These are phyloP conservation scores for Sphaerophoria taeniata DNA, from an alignment of 2,888 invertebrate genomes.

Conservation along the genomic window DNA sequence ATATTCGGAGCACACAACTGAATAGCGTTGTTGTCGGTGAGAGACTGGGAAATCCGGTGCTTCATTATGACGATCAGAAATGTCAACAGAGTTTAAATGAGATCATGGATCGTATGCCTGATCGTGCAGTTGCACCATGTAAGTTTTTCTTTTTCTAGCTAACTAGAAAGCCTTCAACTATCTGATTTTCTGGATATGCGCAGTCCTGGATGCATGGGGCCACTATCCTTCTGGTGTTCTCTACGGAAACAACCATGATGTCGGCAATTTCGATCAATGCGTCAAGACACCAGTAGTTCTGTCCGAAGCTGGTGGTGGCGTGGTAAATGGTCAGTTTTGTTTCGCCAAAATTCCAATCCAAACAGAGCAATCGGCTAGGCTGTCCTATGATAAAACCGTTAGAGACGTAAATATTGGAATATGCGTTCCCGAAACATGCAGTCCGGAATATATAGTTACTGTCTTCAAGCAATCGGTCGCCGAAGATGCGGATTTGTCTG, in stretches of 20 bases:
- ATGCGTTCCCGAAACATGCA: constrained; percentile 72
- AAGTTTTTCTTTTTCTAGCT: neutral
- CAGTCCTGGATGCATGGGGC: constrained; percentile 79
- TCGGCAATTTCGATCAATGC: constrained; percentile 79
- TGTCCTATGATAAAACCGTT: neutral
- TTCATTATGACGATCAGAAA: neutral
- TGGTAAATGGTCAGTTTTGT: constrained; percentile 78
- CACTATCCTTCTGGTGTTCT: constrained; percentile 78
- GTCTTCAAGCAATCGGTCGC: constrained; percentile 30
- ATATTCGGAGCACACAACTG: neutral
- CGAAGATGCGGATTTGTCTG: constrained; percentile 11
- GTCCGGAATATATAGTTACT: constrained; percentile 26
- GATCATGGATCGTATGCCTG: constrained; percentile 8
- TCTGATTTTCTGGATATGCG: neutral
- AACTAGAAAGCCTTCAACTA: neutral
- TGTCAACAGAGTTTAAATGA: constrained; percentile 23
- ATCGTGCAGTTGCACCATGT: constrained; percentile 37
- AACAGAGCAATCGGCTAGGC: neutral
- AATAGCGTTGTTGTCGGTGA: neutral
- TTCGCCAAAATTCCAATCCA: constrained; percentile 60
- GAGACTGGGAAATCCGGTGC: neutral
- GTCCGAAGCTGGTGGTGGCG: constrained; percentile 37
- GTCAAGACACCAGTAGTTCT: constrained; percentile 56
- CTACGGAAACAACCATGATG: constrained; percentile 75
- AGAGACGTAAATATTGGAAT: constrained; percentile 45